phyloP scores from a whole-genome alignment of 2,113 vertebrate species.

The Nannobrachium achirus region DNA sequence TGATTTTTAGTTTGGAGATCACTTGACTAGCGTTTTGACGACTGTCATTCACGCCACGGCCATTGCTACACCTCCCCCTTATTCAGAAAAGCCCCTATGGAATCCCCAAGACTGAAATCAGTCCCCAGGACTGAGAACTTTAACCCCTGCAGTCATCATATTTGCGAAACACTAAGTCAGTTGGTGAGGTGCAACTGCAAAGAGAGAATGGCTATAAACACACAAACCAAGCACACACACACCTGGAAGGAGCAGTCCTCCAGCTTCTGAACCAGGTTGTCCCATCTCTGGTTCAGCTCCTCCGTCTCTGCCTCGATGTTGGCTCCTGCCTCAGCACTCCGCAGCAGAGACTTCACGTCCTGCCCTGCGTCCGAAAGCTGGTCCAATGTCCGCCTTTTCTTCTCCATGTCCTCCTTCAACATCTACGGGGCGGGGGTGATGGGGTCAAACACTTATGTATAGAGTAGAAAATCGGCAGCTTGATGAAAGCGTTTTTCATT shows the following conservation, averaged over 20 bases:
- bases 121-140: too few species aligned
- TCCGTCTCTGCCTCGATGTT: constrained; percentile 87
- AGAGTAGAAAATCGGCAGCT: background rate
- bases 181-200: too few species aligned
- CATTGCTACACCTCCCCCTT: too few species aligned
- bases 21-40: too few species aligned
- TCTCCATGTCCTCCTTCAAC: constrained; percentile 96
- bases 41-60: too few species aligned
- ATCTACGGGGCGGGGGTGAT: constrained; percentile 68
- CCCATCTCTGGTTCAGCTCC: constrained; percentile 92
- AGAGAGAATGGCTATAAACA: too few species aligned
- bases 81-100: too few species aligned
- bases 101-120: too few species aligned
- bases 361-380: constrained; percentile 90
- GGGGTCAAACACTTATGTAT: too few species aligned
- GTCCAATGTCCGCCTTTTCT: constrained; percentile 87
- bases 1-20: too few species aligned
- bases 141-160: too few species aligned
- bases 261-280: constrained; percentile 93
- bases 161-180: too few species aligned
- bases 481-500: background rate
- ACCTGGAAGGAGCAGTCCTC: constrained; percentile 97
- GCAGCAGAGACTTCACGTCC: constrained; percentile 86
- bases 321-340: constrained; percentile 73
- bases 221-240: constrained; percentile 19